Evolutionary conservation across 2,797 vertebrate species (phyloP).

Genomic region (Gymnothorax reevesii): DNA sequence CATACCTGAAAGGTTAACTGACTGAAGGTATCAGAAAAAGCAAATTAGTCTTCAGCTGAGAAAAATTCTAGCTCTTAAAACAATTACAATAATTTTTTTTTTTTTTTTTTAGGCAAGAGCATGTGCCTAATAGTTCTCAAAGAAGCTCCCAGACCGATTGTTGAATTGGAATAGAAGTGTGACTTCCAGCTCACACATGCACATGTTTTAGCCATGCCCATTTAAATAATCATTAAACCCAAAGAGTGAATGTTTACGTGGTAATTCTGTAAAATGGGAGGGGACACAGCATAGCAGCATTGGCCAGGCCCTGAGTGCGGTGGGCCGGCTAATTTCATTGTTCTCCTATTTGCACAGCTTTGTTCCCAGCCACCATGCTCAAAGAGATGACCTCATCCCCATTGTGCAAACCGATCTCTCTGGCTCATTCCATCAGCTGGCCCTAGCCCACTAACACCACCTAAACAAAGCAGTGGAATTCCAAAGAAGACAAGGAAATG

Average conservation of each 20-base stretch:
- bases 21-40: background rate
- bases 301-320: slow-evolving; percentile 30
- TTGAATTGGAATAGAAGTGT: background rate
- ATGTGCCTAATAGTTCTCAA: too few relatives aligned
- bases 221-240: slow-evolving; percentile 56
- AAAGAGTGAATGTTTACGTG: slow-evolving; percentile 55
- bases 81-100: too few relatives aligned
- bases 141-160: background rate
- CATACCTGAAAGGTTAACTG: background rate
- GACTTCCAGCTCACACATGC: slow-evolving; percentile 1
- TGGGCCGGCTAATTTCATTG: slow-evolving; percentile 50
- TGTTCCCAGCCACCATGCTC: slow-evolving; percentile 54
- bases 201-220: background rate
- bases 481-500: slow-evolving; percentile 68
- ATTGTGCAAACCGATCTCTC: slow-evolving; percentile 63
- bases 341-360: slow-evolving; percentile 53
- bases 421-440: slow-evolving; percentile 55
- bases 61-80: background rate
- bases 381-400: slow-evolving; percentile 71
- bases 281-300: slow-evolving; percentile 45
- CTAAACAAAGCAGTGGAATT: slow-evolving; percentile 65
- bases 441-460: slow-evolving; percentile 46
- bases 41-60: background rate
- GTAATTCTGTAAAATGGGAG: slow-evolving; percentile 54
- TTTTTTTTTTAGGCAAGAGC: background rate